Conservation (phyloP, 37 sponge, comb jelly and placozoan species). For the Crambe crambe region DNA sequence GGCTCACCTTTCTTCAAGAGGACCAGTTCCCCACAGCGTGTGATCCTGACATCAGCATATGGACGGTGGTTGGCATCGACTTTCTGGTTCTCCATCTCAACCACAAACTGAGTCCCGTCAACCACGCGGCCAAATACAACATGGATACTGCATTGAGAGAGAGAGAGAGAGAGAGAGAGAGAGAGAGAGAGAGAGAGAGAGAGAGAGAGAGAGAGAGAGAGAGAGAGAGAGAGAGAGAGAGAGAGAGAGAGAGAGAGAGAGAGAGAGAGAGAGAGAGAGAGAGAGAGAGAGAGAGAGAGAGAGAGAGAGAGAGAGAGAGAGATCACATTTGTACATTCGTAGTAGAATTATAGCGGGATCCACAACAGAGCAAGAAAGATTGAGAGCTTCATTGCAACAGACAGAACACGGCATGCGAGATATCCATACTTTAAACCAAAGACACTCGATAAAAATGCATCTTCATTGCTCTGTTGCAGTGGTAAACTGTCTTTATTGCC, state of each 20-base stretch:
- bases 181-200: constrained; percentile 28
- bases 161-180: not conserved
- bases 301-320: not conserved
- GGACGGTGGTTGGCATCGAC: constrained; percentile 86
- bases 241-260: constrained; percentile 36
- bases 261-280: constrained; percentile 7
- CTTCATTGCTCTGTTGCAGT: too few species aligned
- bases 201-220: constrained; percentile 41
- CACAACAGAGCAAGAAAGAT: too few species aligned
- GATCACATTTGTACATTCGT: not conserved
- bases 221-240: constrained; percentile 39
- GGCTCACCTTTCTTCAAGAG: constrained; percentile 12
- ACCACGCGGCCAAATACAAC: constrained; percentile 96
- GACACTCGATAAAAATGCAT: too few species aligned
- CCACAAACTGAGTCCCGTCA: constrained; percentile 77
- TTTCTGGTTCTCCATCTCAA: constrained; percentile 84
- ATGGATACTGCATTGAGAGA: constrained; percentile 65
- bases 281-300: not conserved
- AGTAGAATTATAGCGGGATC: too few species aligned
- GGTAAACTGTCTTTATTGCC: too few species aligned
- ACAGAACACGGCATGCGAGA: too few species aligned
- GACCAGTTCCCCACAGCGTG: constrained; percentile 84
- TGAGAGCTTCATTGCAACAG: too few species aligned
- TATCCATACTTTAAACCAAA: too few species aligned
- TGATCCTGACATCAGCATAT: constrained; percentile 86